phyloP scores from a whole-genome alignment of 2,888 invertebrate genomes.

The Stenotaenia linearis region DNA sequence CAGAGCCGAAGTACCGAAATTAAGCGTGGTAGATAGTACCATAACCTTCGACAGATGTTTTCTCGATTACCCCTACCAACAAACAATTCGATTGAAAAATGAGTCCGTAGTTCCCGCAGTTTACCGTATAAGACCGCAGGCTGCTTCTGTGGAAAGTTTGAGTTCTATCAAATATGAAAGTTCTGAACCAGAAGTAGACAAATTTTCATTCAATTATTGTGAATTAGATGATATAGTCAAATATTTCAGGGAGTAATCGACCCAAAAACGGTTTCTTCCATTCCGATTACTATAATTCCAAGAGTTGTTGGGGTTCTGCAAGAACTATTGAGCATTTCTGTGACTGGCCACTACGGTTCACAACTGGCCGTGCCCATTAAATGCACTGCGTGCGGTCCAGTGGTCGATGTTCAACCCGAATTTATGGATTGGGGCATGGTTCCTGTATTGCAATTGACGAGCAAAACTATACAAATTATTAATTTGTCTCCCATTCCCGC shows the following conservation, averaged over 20 bases:
- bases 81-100: not conserved
- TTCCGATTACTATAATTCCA: not conserved
- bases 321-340: not conserved
- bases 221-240: not conserved
- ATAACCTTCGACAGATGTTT: conserved; percentile 1
- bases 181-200: not conserved
- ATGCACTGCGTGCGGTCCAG: conserved; percentile 54
- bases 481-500: conserved; percentile 68
- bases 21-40: not conserved
- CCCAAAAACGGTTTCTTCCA: not conserved
- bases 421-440: conserved; percentile 61
- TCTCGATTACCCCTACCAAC: not conserved
- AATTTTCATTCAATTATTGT: not conserved
- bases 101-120: not conserved
- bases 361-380: conserved; percentile 11
- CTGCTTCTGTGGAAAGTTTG: not conserved
- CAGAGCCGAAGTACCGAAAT: not conserved
- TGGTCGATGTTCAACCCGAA: conserved; percentile 58
- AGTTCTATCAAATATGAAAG: not conserved
- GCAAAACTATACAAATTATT: conserved; percentile 54
- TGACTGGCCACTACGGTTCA: not conserved
- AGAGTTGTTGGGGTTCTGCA: not conserved
- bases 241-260: not conserved
- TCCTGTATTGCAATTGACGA: conserved; percentile 53
- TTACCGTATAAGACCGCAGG: not conserved